Base-by-base conservation (phyloP, 2,113 vertebrate species). In the Tetrao urogallus region DNA sequence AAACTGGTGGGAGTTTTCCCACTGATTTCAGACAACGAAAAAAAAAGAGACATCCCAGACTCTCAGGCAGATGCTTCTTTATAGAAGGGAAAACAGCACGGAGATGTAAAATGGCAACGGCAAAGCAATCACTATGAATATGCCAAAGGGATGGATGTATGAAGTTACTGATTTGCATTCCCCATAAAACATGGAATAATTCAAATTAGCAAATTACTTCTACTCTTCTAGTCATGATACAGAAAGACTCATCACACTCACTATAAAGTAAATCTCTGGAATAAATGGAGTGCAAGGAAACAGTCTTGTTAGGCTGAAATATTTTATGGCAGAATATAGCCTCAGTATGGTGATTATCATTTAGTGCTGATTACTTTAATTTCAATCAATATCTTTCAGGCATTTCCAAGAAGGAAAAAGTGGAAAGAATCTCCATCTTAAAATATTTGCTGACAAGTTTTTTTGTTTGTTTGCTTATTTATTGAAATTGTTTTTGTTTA, bases 71-170 rank as follows among this genome's bases (percentile, higher is more conserved):
- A 11, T 52, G 8, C 30, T 63, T 18, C 22, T 83, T 76, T 2
- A 0, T 10, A 45, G 80, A 88, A 92, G 3, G 21, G 0, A 0
- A 70, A 50, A 27, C 1, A 40, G 20, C 3, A 70, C 15, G 19
- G 14, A 13, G 18, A 4, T 45, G 6, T 52, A 43, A 85, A 89
- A 69, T 4, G 2, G 69, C 6, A 50, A 38, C 65, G 7, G 21
- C 1, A 6, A 69, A 67, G 66, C 45, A 4, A 42, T n/a, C 12
- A 6, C 36, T 42, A 14, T 20, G 13, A 76, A 7, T 36, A 38
- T 34, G 38, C 12, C 22, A 52, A 17, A 43, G 18, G 17, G n/a
- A 77, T 20, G 25, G 30, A 6, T 48, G 17, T 2, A 1, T 20
- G 32, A 70, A 57, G 18, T 52, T 70, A 52, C 11, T 2, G 2